Percentiles rank a stretch among this genome's conserved stretches.
These are phyloP conservation scores for Nicator chloris DNA, from an alignment of 2,113 vertebrate species.

Conservation along the genomic window DNA sequence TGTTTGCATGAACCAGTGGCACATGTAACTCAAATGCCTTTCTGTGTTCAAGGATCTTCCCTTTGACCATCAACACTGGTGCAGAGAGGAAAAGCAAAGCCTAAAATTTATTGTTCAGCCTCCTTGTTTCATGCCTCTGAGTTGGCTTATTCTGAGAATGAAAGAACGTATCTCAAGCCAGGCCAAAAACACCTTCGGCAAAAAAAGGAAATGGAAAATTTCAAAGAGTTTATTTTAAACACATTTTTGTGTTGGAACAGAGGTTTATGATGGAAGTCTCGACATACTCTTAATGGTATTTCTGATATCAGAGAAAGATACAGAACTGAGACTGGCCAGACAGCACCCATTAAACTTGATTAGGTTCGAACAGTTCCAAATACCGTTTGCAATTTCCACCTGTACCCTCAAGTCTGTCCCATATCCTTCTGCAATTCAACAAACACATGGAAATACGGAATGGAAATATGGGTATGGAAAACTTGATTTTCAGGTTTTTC, in stretches of 20 bases:
- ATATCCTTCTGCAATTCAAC: background rate
- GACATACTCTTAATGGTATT: background rate
- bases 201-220: constrained; percentile 12
- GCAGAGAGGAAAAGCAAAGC: background rate
- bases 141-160: background rate
- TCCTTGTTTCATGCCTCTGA: background rate
- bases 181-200: constrained; percentile 31
- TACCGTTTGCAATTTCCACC: background rate
- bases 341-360: background rate
- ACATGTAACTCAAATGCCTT: background rate
- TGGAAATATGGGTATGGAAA: background rate
- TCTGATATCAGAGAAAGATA: constrained; percentile 27
- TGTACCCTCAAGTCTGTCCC: background rate
- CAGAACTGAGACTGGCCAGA: background rate
- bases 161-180: background rate
- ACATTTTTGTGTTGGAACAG: background rate
- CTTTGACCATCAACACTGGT: background rate
- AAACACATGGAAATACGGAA: background rate
- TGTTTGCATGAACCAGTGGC: background rate
- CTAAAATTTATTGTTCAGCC: background rate
- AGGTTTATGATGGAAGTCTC: background rate
- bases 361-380: background rate
- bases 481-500: constrained; percentile 11
- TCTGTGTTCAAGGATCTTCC: background rate
- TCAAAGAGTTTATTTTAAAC: constrained; percentile 25